Percentiles rank a stretch among this genome's conserved stretches.
Conservation (phyloP, 2,888 invertebrate species). For the Muschampia plurimacula region DNA sequence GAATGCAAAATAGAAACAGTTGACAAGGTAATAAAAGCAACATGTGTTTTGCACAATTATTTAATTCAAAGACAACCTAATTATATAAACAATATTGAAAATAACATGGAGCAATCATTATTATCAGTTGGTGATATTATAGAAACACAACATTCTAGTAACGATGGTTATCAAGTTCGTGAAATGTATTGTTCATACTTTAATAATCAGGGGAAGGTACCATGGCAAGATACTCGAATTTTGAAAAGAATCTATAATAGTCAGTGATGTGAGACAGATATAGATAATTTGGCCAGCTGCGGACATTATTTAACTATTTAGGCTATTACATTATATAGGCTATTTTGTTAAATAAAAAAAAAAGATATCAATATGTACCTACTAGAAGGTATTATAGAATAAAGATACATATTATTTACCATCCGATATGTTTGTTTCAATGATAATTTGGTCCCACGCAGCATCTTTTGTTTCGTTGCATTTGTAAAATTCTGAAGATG, state of each 20-base stretch:
- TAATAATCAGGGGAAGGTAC: slow-evolving; percentile 23
- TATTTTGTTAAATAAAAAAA: no score
- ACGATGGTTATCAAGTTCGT: slow-evolving; percentile 21
- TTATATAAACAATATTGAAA: background rate
- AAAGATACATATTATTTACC: slow-evolving; percentile 3
- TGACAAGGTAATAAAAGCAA: slow-evolving; percentile 37
- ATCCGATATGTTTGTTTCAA: slow-evolving; percentile 14
- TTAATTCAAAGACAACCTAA: slow-evolving; percentile 27
- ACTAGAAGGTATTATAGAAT: background rate
- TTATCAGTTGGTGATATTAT: slow-evolving; percentile 13
- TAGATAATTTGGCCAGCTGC: no score
- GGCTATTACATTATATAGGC: no score
- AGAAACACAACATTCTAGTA: slow-evolving; percentile 5
- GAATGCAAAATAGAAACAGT: slow-evolving; percentile 39
- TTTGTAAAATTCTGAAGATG: slow-evolving; percentile 15
- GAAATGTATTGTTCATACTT: slow-evolving; percentile 21
- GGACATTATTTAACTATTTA: no score
- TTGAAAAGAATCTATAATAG: no score
- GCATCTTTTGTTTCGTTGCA: slow-evolving; percentile 24
- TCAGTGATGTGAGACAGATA: no score
- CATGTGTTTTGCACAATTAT: slow-evolving; percentile 37
- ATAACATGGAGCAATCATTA: slow-evolving; percentile 15
- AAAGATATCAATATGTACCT: no score
- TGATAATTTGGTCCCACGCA: slow-evolving; percentile 20
- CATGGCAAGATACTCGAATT: background rate